Evolutionary conservation across 2,113 vertebrate species (phyloP), one percentile per base, ranked within the genome.

Genomic region (Podarcis muralis): DNA sequence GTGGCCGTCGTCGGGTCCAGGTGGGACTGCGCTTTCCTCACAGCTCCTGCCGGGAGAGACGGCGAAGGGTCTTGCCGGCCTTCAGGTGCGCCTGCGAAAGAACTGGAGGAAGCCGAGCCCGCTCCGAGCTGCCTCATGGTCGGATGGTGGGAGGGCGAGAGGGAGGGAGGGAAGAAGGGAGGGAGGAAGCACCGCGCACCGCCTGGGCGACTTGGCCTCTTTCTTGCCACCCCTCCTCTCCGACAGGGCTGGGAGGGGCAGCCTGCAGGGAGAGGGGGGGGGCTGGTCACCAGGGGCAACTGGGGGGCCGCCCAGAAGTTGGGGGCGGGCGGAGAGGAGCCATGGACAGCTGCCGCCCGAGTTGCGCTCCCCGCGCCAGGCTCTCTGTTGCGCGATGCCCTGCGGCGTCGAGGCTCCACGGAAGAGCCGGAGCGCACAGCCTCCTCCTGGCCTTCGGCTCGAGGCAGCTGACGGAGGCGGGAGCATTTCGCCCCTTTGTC

Each of bases 391-490:
- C 92, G 76, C 79, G 85, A 83, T 35, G 81, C 75, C 66, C 77
- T 15, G 48, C 84, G 68, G 59, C 62, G 20, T 11, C 23, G 16
- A 8, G 37, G 80, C 53, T 9, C 37, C 6, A 6, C 6, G 71
- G 15, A 43, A 20, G 15, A 2, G 35, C 35, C 35, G 1, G 6
- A 18, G 11, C 77, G 76, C 40, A 16, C 57, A 48, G 72, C 48
- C 69, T 71, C 65, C 65, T 18, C 68, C 22, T 9, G 27, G 27
- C 8, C 68, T 23, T 27, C 71, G 92, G 88, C 35, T 87, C 1
- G 72, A 88, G 86, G 92, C 87, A 93, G 88, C 92, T 91, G 88
- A 77, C 83, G 83, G 85, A 22, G 48, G 53, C 84, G n/a, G 48
- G 87, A 5, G 40, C 65, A 11, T 32, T 25, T 53, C 77, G 30